Percentiles rank a stretch among this genome's conserved stretches.
Conservation (phyloP, 1,140 invertebrate species). For the Hyles euphorbiae region DNA sequence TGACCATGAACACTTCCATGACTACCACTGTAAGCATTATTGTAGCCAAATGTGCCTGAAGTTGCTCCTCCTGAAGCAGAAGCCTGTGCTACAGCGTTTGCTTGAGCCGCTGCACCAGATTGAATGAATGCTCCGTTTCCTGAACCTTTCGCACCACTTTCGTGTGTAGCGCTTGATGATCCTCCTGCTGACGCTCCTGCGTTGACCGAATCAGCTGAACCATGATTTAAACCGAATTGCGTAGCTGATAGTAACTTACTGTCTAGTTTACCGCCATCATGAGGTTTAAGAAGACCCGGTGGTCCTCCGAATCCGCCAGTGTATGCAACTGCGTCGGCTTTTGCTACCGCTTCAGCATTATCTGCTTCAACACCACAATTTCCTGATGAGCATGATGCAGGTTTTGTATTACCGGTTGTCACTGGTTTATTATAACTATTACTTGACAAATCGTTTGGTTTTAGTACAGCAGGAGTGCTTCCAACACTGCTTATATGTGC, state of each 20-base stretch:
- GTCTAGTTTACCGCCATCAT: slow-evolving; percentile 37
- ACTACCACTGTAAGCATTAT: background rate
- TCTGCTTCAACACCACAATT: slow-evolving; percentile 14
- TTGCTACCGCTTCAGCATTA: slow-evolving; percentile 28
- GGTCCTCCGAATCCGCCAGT: slow-evolving; percentile 62
- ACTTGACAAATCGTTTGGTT: slow-evolving; percentile 13
- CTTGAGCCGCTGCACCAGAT: slow-evolving; percentile 18
- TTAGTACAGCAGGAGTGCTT: slow-evolving; percentile 11
- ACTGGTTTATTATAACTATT: slow-evolving; percentile 1
- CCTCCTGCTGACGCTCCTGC: background rate
- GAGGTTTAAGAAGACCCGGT: slow-evolving; percentile 53
- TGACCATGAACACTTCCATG: slow-evolving; percentile 6
- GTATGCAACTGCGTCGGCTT: slow-evolving; percentile 46
- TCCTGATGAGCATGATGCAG: slow-evolving; percentile 18
- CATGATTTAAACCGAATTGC: slow-evolving; percentile 5
- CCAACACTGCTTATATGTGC: slow-evolving; percentile 16
- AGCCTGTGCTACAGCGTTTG: slow-evolving; percentile 30
- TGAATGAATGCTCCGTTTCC: background rate
- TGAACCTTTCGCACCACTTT: background rate
- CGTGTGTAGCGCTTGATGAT: too few relatives aligned
- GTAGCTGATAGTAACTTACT: background rate
- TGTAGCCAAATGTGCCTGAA: slow-evolving; percentile 7
- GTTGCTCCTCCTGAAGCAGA: slow-evolving; percentile 23
- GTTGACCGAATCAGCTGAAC: background rate
- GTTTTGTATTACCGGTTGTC: background rate